phyloP scores from a whole-genome alignment of 2,888 invertebrate genomes.

The Mythimna vitellina region DNA sequence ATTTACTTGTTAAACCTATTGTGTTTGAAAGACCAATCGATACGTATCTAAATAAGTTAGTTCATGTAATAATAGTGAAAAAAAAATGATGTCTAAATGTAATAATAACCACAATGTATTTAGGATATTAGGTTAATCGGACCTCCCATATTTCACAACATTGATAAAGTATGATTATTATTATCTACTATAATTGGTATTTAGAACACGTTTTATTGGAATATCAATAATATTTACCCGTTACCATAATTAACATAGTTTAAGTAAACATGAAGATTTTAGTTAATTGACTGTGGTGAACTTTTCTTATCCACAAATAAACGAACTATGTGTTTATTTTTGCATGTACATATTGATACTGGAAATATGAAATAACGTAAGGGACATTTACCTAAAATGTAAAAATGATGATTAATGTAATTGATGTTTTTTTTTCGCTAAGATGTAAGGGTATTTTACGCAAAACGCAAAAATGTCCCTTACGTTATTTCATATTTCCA shows the following conservation, averaged over 20 bases:
- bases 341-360: too few relatives aligned
- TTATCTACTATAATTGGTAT: slow-evolving; percentile 3
- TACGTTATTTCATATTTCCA: too few relatives aligned
- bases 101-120: slow-evolving; percentile 1
- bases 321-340: too few relatives aligned
- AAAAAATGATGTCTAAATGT: slow-evolving; percentile 13
- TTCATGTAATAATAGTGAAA: neutral
- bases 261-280: neutral
- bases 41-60: neutral
- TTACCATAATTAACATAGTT: neutral
- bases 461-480: too few relatives aligned
- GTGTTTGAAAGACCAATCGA: neutral
- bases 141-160: slow-evolving; percentile 23
- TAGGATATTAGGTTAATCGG: neutral
- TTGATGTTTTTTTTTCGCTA: too few relatives aligned
- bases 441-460: too few relatives aligned
- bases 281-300: neutral
- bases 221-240: neutral
- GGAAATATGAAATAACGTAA: too few relatives aligned
- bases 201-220: neutral
- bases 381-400: too few relatives aligned
- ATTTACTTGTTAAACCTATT: neutral
- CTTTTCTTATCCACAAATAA: neutral
- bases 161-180: slow-evolving; percentile 20
- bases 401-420: too few relatives aligned